Evolutionary conservation across 2,888 invertebrate species (phyloP), one percentile per base, ranked within the genome.

Genomic region (Cosmia pyralina): DNA sequence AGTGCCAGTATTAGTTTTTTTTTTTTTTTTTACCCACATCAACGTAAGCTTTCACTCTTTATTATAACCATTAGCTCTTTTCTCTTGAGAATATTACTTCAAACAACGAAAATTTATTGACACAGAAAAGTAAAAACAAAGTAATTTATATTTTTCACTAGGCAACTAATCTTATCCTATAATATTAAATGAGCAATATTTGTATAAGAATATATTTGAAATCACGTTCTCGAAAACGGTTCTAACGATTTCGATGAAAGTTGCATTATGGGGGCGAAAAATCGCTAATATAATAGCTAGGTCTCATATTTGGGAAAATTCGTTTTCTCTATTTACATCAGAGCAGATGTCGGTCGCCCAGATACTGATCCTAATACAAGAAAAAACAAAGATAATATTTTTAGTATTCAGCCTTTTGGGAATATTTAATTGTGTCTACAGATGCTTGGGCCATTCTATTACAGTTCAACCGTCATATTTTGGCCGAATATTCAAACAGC

Each of bases 381-480:
- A 34, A 50, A 53, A 66, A 67, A 63, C 72, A 53, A 55, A 60
- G 48, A 53, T 58, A 52, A 69, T 50, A 6, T 66, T 67, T 70
- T 67, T 63, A 2, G 11, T 65, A 69, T 76, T 52, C 62, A 71
- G 65, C 58, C 48, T 78, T 79, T 46, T 75, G 17, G 55, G 64
- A 59, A 44, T 28, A 60, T 74, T 62, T 70, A 59, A 69, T 79
- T 68, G 28, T 77, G 28, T 74, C 44, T 73, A 70, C 44, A 71
- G 68, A 74, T 57, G 67, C 60, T 63, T 44, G 38, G 60, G 50
- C 50, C 48, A 58, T 74, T 72, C 65, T 46, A 52, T 57, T 64
- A 52, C 44, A 75, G 58, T 44, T 57, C n/a, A 8, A 50, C 62
- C 72, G 59, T 66, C 64, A 71, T 63, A 82, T 82, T 84, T 71